A percentile compares a stretch with the other conserved stretches of the same genome.
Conservation (phyloP, 2,113 vertebrate species). For the Alouatta palliata region DNA sequence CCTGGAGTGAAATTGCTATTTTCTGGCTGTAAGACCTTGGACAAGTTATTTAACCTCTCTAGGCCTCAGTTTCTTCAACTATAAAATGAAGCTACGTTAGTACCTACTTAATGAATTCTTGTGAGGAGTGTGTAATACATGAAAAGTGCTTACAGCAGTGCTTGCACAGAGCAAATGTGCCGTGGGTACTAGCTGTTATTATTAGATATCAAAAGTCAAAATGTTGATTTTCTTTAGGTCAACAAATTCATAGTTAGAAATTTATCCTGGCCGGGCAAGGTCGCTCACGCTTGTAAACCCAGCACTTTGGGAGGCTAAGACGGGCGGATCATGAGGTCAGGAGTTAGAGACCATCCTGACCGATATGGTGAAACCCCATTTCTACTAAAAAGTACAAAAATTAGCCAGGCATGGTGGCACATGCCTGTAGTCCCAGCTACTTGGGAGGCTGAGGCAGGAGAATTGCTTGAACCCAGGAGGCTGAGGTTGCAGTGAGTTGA, state of each 20-base stretch:
- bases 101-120: not conserved
- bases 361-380: too few species aligned
- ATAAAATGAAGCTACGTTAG: not conserved
- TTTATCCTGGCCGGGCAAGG: not conserved
- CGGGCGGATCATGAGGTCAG: too few species aligned
- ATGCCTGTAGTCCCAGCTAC: too few species aligned
- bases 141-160: too few species aligned
- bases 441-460: too few species aligned
- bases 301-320: too few species aligned
- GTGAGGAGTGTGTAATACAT: accelerated
- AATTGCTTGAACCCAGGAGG: too few species aligned
- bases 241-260: not conserved
- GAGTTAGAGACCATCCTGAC: too few species aligned
- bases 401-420: too few species aligned
- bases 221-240: not conserved
- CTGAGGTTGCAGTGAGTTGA: too few species aligned
- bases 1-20: not conserved
- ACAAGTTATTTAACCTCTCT: not conserved
- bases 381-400: too few species aligned
- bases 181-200: not conserved
- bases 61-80: not conserved
- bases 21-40: not conserved
- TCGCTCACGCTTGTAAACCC: too few species aligned
- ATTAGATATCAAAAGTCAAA: not conserved
- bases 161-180: not conserved